Evolutionary conservation across 1,140 invertebrate species (phyloP), one percentile per base, ranked within the genome.

Genomic region (Ectropis grisescens): DNA sequence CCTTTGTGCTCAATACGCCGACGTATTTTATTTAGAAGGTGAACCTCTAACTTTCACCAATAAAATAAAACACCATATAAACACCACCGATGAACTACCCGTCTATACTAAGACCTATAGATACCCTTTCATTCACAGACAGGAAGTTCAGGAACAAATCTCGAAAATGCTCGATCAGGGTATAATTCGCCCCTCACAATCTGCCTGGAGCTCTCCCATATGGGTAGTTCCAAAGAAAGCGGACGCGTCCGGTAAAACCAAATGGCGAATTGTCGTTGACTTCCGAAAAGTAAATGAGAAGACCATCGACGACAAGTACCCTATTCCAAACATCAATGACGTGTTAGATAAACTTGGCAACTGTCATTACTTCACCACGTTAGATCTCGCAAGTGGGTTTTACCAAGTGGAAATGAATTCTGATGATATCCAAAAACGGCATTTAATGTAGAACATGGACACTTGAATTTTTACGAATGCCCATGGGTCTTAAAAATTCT

Each of bases 401-500:
- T 19, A 19, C 8, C 16, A 19, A 8, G 16, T 19, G 3, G 16
- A 19, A 8, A 19, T 19, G 16, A 19, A 19, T 19, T 8, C 16
- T 8, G 16, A 19, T 3, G 16, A 19, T n/a, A n/a, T n/a, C n/a
- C n/a, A n/a, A n/a, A n/a, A n/a, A n/a, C n/a, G n/a, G n/a, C n/a
- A n/a, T n/a, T n/a, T n/a, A n/a, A n/a, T n/a, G n/a, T n/a, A n/a
- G n/a, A n/a, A n/a, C n/a, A n/a, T 29, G 27, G 34, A 2, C 34
- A 37, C 7, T n/a, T 13, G 34, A 37, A 19, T 33, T 33, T 26
- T 14, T 33, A n/a, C 16, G 32, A n/a, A 33, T 33, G 32, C 32
- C 32, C 12, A 33, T 33, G 32, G 32, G 32, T n/a, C 23, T 33
- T 14, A 33, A 33, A 13, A 33, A 33, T 14, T 23, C 32, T 11